Evolutionary conservation across 2,888 invertebrate genomes (phyloP), one percentile per base, ranked within the genome.

Genomic region (Dryococelus australis): DNA sequence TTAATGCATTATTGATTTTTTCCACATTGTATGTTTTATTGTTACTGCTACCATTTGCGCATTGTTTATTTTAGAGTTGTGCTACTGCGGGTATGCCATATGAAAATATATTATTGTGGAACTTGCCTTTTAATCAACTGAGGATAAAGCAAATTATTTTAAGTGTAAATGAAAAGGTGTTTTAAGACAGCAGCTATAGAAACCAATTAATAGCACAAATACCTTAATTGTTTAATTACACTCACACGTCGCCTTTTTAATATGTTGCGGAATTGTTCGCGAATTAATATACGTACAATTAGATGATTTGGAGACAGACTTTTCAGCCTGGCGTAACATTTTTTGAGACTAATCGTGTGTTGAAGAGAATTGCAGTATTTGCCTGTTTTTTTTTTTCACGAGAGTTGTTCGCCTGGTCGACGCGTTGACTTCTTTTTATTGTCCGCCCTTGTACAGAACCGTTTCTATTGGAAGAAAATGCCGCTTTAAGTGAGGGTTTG

Each of bases 401-500:
- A 4, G 35, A 35, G 35, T 35, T 35, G 35, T 35, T 35, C 4
- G 35, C 35, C 4, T 35, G 35, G 35, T 3, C 35, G 65, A 65
- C 12, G 65, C 65, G 65, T 65, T 65, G 65, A 65, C 65, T 65
- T 10, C 0, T 65, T 65, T 65, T 65, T 65, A n/a, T 65, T 65
- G 65, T 24, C 65, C 65, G 16, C 65, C 8, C 65, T 65, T 65
- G 20, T 65, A 65, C 65, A 0, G 3, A 65, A 24, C 65, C 65
- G 65, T 65, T 83, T 8, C 83, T 43, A 83, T 28, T 83, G 35
- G 83, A 83, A 83, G 83, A 27, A 83, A 83, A 24, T 13, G 16
- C 28, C 43, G 13, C 83, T 83, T 83, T 83, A 26, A 0, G 79
- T 79, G n/a, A 13, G 79, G 5, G 79, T 79, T 79, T 79, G 3